Conservation (phyloP, 1,140 invertebrate genomes). For the Drosophila leontia region DNA sequence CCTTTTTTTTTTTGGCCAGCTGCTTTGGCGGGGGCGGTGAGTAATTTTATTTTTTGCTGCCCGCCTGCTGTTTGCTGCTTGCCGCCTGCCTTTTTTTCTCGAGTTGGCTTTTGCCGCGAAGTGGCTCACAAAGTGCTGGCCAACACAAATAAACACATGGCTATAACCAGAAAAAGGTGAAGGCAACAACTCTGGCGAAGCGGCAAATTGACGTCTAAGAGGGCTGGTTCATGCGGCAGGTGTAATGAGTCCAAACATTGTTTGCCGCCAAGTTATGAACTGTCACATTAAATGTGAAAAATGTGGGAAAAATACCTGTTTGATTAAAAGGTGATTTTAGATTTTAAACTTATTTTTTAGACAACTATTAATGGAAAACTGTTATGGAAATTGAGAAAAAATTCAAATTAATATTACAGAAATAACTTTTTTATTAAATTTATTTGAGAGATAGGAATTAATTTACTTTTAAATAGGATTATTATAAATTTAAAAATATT, state of each 20-base stretch:
- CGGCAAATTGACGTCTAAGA: constrained; percentile 39
- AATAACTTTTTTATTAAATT: no score
- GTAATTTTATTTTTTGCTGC: constrained; percentile 15
- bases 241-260: constrained; percentile 44
- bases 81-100: constrained; percentile 7
- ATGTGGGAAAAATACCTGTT: constrained; percentile 17
- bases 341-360: neutral
- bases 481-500: no score
- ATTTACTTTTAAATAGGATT: no score
- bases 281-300: constrained; percentile 39
- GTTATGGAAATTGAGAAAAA: no score
- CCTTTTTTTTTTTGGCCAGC: constrained; percentile 15
- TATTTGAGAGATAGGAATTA: no score
- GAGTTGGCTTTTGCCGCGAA: constrained; percentile 34
- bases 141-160: constrained; percentile 48
- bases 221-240: constrained; percentile 28
- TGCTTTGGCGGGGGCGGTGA: constrained; percentile 17
- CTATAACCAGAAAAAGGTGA: constrained; percentile 44
- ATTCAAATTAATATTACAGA: no score
- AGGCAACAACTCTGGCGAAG: constrained; percentile 42
- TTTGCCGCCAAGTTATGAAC: constrained; percentile 35
- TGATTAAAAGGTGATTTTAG: constrained; percentile 5
- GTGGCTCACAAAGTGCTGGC: constrained; percentile 42
- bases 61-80: constrained; percentile 1
- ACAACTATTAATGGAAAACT: neutral